Evolutionary conservation across 1,140 invertebrate species (phyloP).

Genomic region (Teleopsis dalmanni): DNA sequence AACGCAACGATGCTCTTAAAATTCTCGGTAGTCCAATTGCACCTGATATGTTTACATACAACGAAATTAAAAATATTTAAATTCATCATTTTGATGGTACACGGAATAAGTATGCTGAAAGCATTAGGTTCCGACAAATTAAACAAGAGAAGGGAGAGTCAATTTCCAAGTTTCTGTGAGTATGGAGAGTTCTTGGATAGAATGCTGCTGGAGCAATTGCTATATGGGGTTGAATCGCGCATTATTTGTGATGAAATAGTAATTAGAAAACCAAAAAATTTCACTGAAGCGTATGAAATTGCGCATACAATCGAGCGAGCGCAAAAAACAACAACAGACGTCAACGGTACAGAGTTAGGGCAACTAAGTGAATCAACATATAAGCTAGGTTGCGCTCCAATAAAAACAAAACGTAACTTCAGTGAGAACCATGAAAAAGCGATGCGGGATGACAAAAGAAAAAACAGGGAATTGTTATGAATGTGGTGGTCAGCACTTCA

Average conservation of each 20-base stretch:
- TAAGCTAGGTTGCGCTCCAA: background rate
- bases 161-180: background rate
- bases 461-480: background rate
- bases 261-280: background rate
- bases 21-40: background rate
- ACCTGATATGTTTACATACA: background rate
- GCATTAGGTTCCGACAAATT: background rate
- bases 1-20: background rate
- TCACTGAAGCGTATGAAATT: slow-evolving; percentile 6
- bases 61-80: background rate
- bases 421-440: background rate
- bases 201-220: background rate
- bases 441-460: background rate
- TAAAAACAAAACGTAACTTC: background rate
- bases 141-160: background rate
- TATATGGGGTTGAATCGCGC: background rate
- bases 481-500: background rate
- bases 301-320: slow-evolving; percentile 2
- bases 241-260: background rate
- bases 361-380: background rate
- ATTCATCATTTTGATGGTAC: background rate
- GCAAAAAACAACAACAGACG: background rate
- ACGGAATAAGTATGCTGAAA: slow-evolving; percentile 1
- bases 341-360: background rate
- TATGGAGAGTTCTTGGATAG: background rate